Evolutionary conservation across 2,888 invertebrate species (phyloP), one percentile per base, ranked within the genome.

Genomic region (Drosophila merina): DNA sequence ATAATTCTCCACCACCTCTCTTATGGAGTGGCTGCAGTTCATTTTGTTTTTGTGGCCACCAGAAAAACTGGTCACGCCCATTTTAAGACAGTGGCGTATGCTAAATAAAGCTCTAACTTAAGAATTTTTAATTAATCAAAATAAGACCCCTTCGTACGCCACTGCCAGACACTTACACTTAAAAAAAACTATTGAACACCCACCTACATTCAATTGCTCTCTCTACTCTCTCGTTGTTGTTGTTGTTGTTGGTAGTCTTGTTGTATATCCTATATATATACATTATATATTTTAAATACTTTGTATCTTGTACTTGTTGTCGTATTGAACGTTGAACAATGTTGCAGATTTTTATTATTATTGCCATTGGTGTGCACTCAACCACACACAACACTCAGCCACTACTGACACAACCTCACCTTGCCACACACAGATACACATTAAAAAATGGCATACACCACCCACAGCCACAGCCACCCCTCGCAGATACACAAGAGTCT

Each of bases 301-400:
- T 50, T 68, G 49, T 72, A 71, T 64, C 66, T n/a, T n/a, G 66
- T 73, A 76, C 77, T 88, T 58, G 72, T 79, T 86, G 83, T 79
- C 67, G 75, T 78, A 70, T 56, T 79, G 67, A 71, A 76, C 20
- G 70, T 80, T 80, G 58, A 70, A 71, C 60, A 75, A 72, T 75
- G 60, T 84, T 83, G 72, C 79, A 64, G 69, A 68, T 71, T 85
- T 84, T 72, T 74, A 75, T 57, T 74, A 72, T 75, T 75, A 76
- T 75, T 79, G 72, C 68, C 74, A 82, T 75, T 84, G 79, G 68
- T 81, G 76, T 75, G 79, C 86, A 86, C 72, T 72, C 72, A 68
- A 67, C 64, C 75, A 14, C 14, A 14, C 14, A 74, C 55, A 55
- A 14, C 14, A 74, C 55, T 51, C 50, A 12, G 63, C 54, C 55